Percentiles rank a stretch among this genome's conserved stretches.
Evolutionary conservation across 2,888 invertebrate species (phyloP).

Genomic region (Clusia tigrina): DNA sequence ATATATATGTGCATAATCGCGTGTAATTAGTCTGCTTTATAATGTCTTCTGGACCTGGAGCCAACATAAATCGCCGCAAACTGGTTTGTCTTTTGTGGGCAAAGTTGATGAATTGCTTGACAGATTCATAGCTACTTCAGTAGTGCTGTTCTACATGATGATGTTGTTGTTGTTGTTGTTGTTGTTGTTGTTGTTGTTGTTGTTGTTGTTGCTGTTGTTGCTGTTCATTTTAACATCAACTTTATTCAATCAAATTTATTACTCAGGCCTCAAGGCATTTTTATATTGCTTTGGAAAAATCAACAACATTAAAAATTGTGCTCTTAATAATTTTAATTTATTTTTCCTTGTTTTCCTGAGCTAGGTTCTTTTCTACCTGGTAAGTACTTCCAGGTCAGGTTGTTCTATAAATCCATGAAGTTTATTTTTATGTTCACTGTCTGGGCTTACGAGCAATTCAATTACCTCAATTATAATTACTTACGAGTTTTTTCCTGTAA

Average conservation of each 20-base stretch:
- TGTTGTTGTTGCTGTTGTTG: no score
- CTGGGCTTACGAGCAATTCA: neutral
- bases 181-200: no score
- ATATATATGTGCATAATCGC: neutral
- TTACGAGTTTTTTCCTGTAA: neutral
- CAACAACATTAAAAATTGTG: neutral
- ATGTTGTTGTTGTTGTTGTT: no score
- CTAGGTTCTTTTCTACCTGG: neutral
- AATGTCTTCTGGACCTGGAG: no score
- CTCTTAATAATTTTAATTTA: neutral
- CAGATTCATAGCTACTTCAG: neutral
- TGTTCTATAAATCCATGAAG: neutral
- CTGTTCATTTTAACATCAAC: no score
- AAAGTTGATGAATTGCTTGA: neutral
- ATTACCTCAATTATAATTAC: neutral
- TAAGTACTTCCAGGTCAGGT: neutral
- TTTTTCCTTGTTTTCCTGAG: neutral
- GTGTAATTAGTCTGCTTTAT: conserved; percentile 1
- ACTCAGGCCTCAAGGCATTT: neutral
- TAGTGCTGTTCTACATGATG: neutral
- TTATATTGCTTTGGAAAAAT: no score
- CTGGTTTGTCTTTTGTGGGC: neutral
- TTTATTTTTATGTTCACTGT: neutral
- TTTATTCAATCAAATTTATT: neutral
- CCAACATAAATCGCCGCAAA: no score